A percentile compares a stretch with the other conserved stretches of the same genome.
Evolutionary conservation across 2,113 vertebrate genomes (phyloP).

Genomic region (Oncorhynchus masou): DNA sequence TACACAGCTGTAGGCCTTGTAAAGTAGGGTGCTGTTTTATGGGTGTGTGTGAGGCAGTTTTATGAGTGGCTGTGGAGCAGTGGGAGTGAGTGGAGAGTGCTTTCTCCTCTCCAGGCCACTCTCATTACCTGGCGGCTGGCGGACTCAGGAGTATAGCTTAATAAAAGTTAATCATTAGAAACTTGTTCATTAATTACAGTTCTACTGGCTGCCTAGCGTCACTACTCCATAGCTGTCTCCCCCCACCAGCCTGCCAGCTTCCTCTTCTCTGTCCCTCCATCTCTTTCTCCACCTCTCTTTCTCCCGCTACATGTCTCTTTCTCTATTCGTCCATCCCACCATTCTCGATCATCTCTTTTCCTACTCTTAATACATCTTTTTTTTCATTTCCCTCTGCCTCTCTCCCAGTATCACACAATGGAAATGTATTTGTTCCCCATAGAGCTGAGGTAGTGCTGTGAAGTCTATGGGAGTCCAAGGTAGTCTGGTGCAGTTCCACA

Average conservation of each 20-base stretch:
- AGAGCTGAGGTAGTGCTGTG: too few relatives aligned
- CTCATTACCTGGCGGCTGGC: constrained; percentile 72
- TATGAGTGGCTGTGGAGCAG: constrained; percentile 3
- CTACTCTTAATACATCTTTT: background rate
- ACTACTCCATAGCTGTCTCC: constrained; percentile 22
- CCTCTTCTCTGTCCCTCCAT: constrained; percentile 9
- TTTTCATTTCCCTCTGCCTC: background rate
- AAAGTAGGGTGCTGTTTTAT: background rate
- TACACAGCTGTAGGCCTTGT: background rate
- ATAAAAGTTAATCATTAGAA: constrained; percentile 81
- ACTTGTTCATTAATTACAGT: constrained; percentile 80
- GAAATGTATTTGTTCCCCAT: too few relatives aligned
- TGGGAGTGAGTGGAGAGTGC: constrained; percentile 1
- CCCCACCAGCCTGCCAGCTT: background rate
- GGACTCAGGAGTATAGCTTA: constrained; percentile 75
- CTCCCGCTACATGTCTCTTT: background rate
- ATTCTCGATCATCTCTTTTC: background rate
- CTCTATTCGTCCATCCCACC: background rate
- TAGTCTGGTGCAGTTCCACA: too few relatives aligned
- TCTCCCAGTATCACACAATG: background rate
- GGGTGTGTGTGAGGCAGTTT: constrained; percentile 24
- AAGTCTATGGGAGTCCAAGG: background rate
- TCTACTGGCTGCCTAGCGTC: constrained; percentile 53
- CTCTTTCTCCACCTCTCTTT: background rate
- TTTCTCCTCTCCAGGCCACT: constrained; percentile 37